Conservation (phyloP, 2,888 invertebrate species). For the Pandemis heparana region DNA sequence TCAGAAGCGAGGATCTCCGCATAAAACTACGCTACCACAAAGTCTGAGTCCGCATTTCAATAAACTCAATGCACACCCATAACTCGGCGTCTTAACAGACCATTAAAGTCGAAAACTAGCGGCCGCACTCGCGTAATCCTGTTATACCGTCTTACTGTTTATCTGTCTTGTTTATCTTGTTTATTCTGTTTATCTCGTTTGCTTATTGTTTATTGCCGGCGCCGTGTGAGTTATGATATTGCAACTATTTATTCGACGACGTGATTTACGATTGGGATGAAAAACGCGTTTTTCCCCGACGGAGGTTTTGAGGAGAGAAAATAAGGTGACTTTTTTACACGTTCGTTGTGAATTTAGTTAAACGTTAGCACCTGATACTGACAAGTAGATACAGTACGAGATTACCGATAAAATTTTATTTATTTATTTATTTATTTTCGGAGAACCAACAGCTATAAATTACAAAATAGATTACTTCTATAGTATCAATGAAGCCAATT, state of each 20-base stretch:
- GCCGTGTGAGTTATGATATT: conserved; percentile 10
- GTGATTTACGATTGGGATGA: conserved; percentile 1
- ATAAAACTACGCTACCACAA: neutral
- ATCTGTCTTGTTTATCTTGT: conserved; percentile 23
- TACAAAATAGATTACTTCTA: too few species aligned
- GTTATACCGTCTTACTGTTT: conserved; percentile 31
- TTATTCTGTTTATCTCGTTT: conserved; percentile 24
- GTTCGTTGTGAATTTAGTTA: neutral
- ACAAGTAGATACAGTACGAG: too few species aligned
- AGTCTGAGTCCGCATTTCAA: neutral
- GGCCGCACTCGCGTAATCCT: conserved; percentile 15
- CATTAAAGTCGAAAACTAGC: conserved; percentile 14
- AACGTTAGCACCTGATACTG: too few species aligned
- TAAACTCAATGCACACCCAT: conserved; percentile 7
- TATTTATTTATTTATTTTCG: too few species aligned
- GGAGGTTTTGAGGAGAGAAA: neutral
- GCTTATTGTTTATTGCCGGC: conserved; percentile 3
- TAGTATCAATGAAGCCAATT: too few species aligned
- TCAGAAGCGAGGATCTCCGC: neutral
- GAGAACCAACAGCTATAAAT: too few species aligned
- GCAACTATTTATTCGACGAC: conserved; percentile 9
- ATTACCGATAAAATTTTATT: too few species aligned
- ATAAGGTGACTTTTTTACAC: neutral
- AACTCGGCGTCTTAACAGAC: conserved; percentile 12
- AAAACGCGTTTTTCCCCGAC: neutral